phyloP scores from a whole-genome alignment of 2,113 vertebrate genomes.

The Lasiurus cinereus region DNA sequence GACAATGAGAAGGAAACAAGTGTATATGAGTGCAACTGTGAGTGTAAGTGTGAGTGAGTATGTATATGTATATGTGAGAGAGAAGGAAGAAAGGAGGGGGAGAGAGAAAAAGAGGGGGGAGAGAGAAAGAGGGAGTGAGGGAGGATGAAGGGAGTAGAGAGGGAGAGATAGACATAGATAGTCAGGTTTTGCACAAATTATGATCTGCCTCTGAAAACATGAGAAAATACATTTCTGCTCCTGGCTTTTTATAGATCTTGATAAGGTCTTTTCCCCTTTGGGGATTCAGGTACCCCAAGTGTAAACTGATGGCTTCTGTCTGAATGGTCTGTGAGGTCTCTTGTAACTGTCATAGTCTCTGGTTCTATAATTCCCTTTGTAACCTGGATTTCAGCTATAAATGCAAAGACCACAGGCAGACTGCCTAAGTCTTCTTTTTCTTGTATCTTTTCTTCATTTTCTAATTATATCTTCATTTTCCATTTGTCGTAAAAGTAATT shows the following conservation, averaged over 20 bases:
- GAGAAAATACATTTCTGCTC: background rate
- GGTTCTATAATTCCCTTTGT: conserved; percentile 4
- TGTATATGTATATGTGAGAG: background rate
- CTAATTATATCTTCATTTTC: conserved; percentile 54
- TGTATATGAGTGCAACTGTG: background rate
- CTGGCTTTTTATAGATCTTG: background rate
- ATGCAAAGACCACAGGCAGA: conserved; percentile 16
- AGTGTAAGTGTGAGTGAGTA: background rate
- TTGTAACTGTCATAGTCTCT: background rate
- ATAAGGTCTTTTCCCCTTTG: background rate
- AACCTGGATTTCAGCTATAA: conserved; percentile 15
- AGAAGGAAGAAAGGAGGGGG: background rate
- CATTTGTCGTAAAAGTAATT: conserved; percentile 34
- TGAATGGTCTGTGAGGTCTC: background rate
- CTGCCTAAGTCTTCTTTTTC: background rate
- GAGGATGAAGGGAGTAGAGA: background rate
- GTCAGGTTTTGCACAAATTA: background rate
- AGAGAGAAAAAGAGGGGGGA: background rate
- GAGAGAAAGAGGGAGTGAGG: background rate
- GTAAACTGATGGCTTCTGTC: background rate
- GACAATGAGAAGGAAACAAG: background rate
- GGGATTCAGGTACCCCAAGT: background rate
- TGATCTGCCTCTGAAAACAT: conserved; percentile 1
- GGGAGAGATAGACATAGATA: background rate
- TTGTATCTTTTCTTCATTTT: conserved; percentile 48